Evolutionary conservation across 2,113 vertebrate genomes (phyloP), one percentile per base, ranked within the genome.

Genomic region (Dromaius novaehollandiae): DNA sequence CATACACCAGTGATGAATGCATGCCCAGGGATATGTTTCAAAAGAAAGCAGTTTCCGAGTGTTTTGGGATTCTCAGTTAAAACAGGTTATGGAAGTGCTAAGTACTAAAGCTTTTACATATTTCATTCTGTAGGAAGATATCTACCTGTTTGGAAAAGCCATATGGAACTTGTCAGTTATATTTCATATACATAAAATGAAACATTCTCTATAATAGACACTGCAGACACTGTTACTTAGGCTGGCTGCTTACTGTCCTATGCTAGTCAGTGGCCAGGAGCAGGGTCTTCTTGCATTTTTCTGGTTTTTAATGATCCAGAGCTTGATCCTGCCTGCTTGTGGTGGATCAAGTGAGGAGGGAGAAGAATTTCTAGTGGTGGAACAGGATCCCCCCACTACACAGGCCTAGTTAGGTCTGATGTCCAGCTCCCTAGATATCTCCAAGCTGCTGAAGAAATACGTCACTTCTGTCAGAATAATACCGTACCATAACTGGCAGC

Each of bases 191-290:
- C 38, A 73, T n/a, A 86, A 89, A 91, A 87, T 71, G 15, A 91
- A 78, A 53, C 22, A 68, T 60, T 82, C 60, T 69, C 89, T 97
- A 68, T 50, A 82, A 30, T 20, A 95, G 70, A 80, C 58, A 32
- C 42, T 75, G 20, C 36, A 93, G 84, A 80, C 17, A 21, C 28
- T 64, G 11, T 2, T 68, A 53, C 66, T 82, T 60, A 71, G 44
- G 71, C 91, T 51, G 85, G 25, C 78, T 90, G 64, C 66, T 95
- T 81, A 90, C 66, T 84, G n/a, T 92, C 68, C 40, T 77, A 18
- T 63, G 32, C 74, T 93, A 77, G 80, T 92, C 86, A 93, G 85
- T 88, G 91, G 92, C 42, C n/a, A 78, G 79, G 84, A 90, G 87
- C 95, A 95, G 95, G 55, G 30, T 64, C 36, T 71, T 74, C 69